Evolutionary conservation across 2,797 vertebrate species (phyloP), one percentile per base, ranked within the genome.

Genomic region (Gymnodraco acuticeps): DNA sequence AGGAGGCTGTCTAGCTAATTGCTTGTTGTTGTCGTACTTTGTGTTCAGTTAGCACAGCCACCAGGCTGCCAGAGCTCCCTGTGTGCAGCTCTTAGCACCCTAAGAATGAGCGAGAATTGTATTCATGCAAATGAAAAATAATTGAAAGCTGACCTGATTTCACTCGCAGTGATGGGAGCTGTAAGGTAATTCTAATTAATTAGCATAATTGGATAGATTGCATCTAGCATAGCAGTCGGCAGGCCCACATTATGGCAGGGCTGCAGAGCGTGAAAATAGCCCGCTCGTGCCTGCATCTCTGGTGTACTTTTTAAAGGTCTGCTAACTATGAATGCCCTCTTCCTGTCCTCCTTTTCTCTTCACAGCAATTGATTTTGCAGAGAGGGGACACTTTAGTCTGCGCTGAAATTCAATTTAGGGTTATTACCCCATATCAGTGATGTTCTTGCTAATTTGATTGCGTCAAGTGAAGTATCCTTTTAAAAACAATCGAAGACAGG

Each of bases 391-490:
- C 88, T 93, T 94, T 87, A 87, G 88, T 73, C 75, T 78, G 85
- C 80, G 87, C 90, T 84, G 83, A 92, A 93, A 94, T 94, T 93
- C 90, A 92, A 94, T 95, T 93, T 92, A 88, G 89, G 92, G 91
- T 92, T 91, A 94, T 94, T 94, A 94, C 88, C 84, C 90, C 80
- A 84, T 93, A 93, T 94, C 92, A 91, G 80, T 88, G 93, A 94
- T 94, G 92, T 91, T 94, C 90, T 91, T 90, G 90, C 90, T 94
- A 94, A 94, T 94, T 93, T 93, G 92, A 93, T 93, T 93, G 90
- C 73, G 87, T 91, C 89, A 91, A 89, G 85, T 91, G 88, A 90
- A 94, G 91, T 91, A 91, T 93, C 93, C 89, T 90, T 92, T 93
- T 92, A 93, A 94, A 93, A 94, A 94, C 92, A 93, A 90, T 89